phyloP scores from a whole-genome alignment of 1,140 invertebrate species.

The Achroia grisella region DNA sequence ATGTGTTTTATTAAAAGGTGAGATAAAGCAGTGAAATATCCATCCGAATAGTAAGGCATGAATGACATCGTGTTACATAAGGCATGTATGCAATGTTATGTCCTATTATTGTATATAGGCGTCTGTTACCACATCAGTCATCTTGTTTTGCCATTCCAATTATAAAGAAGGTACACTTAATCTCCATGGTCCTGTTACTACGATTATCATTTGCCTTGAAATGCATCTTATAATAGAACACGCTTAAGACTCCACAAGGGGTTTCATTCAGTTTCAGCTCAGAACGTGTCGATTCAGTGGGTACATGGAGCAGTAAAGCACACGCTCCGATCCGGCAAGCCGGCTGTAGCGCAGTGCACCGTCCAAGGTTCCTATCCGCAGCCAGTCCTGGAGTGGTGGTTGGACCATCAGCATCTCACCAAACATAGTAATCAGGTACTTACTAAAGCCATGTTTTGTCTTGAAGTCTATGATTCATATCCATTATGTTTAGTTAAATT shows the following conservation, averaged over 20 bases:
- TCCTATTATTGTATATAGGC: too few relatives aligned
- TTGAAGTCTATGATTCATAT: too few relatives aligned
- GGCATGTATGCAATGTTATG: too few relatives aligned
- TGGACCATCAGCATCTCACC: slow-evolving; percentile 74
- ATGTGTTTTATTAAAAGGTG: too few relatives aligned
- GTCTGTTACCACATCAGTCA: too few relatives aligned
- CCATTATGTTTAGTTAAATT: not conserved
- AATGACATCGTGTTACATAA: too few relatives aligned
- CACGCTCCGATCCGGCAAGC: slow-evolving; percentile 83
- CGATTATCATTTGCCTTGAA: not conserved
- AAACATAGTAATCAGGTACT: slow-evolving; percentile 64
- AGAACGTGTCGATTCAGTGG: slow-evolving; percentile 82
- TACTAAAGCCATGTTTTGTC: too few relatives aligned
- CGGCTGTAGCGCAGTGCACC: slow-evolving; percentile 84
- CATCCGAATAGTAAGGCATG: too few relatives aligned
- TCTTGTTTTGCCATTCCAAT: too few relatives aligned
- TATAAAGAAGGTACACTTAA: not conserved
- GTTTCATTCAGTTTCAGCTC: slow-evolving; percentile 79
- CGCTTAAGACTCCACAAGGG: too few relatives aligned
- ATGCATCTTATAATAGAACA: too few relatives aligned
- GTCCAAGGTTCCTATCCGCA: slow-evolving; percentile 85
- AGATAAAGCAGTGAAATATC: too few relatives aligned
- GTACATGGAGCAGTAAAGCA: slow-evolving; percentile 73
- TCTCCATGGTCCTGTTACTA: not conserved
- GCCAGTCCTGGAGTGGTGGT: slow-evolving; percentile 87